These are phyloP conservation scores for Sphecodes monilicornis DNA, from an alignment of 2,888 invertebrate genomes.

Conservation along the genomic window DNA sequence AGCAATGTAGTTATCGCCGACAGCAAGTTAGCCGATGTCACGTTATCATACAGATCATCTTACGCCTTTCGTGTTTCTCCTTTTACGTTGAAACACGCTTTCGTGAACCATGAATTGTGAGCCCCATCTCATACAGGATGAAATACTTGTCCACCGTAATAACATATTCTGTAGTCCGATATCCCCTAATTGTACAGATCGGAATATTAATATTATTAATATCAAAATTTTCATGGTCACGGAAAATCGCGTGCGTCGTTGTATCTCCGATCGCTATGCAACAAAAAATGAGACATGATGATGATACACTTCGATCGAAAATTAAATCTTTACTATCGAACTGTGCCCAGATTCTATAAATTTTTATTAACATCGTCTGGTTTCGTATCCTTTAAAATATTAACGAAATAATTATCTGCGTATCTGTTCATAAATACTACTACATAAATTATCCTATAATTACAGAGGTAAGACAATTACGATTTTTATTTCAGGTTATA, in stretches of 20 bases:
- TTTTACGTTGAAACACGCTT: slow-evolving; percentile 1
- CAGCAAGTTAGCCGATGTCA: slow-evolving; percentile 5
- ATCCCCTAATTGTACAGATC: background rate
- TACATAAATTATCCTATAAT: background rate
- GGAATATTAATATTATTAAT: background rate
- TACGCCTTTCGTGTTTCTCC: background rate
- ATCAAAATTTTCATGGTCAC: background rate
- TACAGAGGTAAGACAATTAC: too few relatives aligned
- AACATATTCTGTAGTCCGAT: background rate
- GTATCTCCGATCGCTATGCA: background rate
- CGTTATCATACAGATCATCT: slow-evolving; percentile 9
- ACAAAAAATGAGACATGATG: background rate
- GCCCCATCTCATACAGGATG: background rate
- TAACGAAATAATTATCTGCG: background rate
- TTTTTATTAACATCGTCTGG: background rate
- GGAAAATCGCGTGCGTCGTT: background rate
- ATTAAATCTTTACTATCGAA: background rate
- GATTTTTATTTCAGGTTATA: too few relatives aligned
- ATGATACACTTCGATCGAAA: background rate
- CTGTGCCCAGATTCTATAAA: background rate
- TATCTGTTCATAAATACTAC: background rate
- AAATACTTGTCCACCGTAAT: background rate
- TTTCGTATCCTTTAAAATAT: too few relatives aligned
- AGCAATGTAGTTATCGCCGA: background rate
- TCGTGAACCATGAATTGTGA: background rate